These are phyloP conservation scores for Acanthosoma haemorrhoidale DNA, from an alignment of 2,888 invertebrate genomes.

Conservation along the genomic window DNA sequence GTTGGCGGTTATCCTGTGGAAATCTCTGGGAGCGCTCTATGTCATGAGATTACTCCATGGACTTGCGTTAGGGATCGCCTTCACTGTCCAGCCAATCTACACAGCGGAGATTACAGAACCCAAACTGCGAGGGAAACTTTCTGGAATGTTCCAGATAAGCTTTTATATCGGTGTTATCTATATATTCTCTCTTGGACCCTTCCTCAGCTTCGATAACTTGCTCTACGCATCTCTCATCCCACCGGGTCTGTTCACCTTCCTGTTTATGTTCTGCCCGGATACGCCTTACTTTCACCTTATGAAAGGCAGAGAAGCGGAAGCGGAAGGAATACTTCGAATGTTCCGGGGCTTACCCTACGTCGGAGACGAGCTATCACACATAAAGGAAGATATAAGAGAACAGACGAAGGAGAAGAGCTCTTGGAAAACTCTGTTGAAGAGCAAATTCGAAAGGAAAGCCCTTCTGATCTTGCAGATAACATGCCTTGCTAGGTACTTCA, in stretches of 20 bases:
- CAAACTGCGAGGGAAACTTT: conserved; percentile 37
- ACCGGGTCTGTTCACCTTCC: conserved; percentile 21
- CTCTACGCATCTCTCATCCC: background rate
- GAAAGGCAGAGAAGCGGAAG: conserved; percentile 26
- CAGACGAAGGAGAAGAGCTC: too few species aligned
- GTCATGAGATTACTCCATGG: conserved; percentile 39
- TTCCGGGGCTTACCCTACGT: conserved; percentile 46
- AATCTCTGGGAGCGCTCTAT: conserved; percentile 32
- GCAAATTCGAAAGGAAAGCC: too few species aligned
- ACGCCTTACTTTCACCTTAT: conserved; percentile 34
- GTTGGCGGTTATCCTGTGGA: conserved; percentile 34
- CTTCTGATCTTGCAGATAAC: too few species aligned
- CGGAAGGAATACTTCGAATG: conserved; percentile 25
- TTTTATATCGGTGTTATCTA: conserved; percentile 36
- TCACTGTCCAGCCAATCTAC: conserved; percentile 40
- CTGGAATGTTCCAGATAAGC: conserved; percentile 38
- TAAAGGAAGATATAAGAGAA: too few species aligned
- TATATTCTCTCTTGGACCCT: conserved; percentile 36
- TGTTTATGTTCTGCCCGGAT: too few species aligned
- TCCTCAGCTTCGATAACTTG: conserved; percentile 45
- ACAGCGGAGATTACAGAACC: conserved; percentile 39
- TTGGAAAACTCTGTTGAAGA: too few species aligned
- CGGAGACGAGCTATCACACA: too few species aligned
- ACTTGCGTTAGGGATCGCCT: conserved; percentile 38
- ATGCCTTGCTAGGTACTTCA: too few species aligned